phyloP scores from a whole-genome alignment of 2,888 invertebrate genomes.

The Campoplex capitator region DNA sequence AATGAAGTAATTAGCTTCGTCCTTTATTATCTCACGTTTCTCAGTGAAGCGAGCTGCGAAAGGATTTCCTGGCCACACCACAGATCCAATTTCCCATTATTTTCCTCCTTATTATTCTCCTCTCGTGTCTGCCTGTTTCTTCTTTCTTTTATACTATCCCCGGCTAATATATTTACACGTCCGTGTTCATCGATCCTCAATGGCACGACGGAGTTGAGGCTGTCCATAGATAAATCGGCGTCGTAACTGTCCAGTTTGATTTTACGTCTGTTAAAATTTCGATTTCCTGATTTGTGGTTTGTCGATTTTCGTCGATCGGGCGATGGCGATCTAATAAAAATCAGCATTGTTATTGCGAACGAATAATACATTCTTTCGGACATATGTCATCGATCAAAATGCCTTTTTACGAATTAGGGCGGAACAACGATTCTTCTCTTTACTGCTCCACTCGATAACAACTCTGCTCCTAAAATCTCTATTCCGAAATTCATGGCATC shows the following conservation, averaged over 20 bases:
- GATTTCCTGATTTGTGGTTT: constrained; percentile 75
- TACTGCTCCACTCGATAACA: no score
- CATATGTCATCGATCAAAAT: not conserved
- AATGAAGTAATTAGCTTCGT: not conserved
- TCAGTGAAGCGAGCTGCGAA: constrained; percentile 79
- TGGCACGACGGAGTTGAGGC: constrained; percentile 84
- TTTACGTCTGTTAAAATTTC: constrained; percentile 74
- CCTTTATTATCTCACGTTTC: constrained; percentile 76
- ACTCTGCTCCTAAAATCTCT: no score
- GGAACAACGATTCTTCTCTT: no score
- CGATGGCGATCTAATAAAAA: constrained; percentile 79
- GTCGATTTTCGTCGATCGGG: constrained; percentile 77
- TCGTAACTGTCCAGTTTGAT: constrained; percentile 79
- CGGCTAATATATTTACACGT: constrained; percentile 84
- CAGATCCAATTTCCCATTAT: constrained; percentile 73
- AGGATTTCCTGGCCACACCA: constrained; percentile 81
- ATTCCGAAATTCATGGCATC: no score
- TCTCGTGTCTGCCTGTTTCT: constrained; percentile 71
- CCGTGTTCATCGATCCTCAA: constrained; percentile 86
- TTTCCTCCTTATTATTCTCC: constrained; percentile 72
- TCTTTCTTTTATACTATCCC: constrained; percentile 55
- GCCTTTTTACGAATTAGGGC: not conserved
- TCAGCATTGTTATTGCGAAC: not conserved
- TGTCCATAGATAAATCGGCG: constrained; percentile 82
- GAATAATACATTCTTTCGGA: not conserved